Evolutionary conservation across 92 coral and sea anemone species (phyloP), one percentile per base, ranked within the genome.

Genomic region (Siderastrea radians): DNA sequence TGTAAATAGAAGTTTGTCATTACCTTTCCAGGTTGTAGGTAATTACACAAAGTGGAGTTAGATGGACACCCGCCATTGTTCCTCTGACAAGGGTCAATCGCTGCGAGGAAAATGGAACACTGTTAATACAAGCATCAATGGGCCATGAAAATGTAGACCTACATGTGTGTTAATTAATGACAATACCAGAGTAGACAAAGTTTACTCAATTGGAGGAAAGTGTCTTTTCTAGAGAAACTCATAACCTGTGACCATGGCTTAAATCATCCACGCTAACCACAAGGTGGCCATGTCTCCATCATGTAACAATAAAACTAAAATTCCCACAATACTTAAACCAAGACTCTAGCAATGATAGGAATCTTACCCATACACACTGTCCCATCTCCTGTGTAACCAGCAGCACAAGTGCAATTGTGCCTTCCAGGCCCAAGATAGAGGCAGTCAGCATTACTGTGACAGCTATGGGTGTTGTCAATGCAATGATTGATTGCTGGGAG

Each of bases 311-410:
- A 26, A 26, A 26, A 26, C 38, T 26, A 26, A 26, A 26, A 26
- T 26, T 26, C 2, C 26, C n/a, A 14, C 46, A 74, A 19, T 19
- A 17, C 46, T 74, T 60, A 60, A 26, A 52, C 64, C 0, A 60
- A 53, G 15, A 26, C 2, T 78, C 45, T 14, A 43, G 26, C 66
- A 61, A 61, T 12, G 14, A 19, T 26, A 19, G 6, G 48, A 2
- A 6, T n/a, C 94, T 87, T 72, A 97, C 99, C 98, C 26, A 84
- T 72, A 75, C 99, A 97, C 10, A 95, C 91, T 9, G 69, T 83
- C 3, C 99, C 99, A 95, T 97, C 99, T n/a, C 99, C 99, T 49
- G 77, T 90, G 75, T 93, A 97, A 49, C 97, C 97, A 43, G 86
- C 71, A 11, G 74, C 71, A 60, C 99, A 97, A 2, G 88, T 79